Evolutionary conservation across 2,797 vertebrate genomes (phyloP).

Genomic region (Poeciliopsis paucimaculata): DNA sequence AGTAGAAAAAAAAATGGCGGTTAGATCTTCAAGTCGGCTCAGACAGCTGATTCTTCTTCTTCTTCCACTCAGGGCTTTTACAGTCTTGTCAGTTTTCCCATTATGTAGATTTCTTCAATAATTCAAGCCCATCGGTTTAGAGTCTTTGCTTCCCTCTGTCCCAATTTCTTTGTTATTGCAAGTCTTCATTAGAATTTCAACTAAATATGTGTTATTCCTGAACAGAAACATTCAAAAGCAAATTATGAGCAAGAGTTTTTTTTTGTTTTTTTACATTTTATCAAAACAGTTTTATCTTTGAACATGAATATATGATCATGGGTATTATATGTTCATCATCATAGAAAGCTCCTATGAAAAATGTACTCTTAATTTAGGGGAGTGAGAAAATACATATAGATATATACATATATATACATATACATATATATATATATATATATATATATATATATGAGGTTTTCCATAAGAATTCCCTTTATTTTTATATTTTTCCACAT

Average conservation of each 20-base stretch:
- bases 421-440: too few species aligned
- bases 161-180: background rate
- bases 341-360: background rate
- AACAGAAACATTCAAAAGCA: background rate
- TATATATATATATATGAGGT: too few species aligned
- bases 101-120: background rate
- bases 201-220: background rate
- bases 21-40: background rate
- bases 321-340: background rate
- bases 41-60: background rate
- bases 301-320: background rate
- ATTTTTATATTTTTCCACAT: background rate
- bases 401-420: too few species aligned
- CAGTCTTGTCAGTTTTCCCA: background rate
- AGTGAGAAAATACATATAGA: background rate
- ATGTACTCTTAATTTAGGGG: background rate
- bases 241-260: background rate
- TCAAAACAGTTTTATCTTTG: background rate
- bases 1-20: too few species aligned
- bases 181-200: background rate
- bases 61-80: background rate
- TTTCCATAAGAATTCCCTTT: background rate
- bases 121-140: background rate
- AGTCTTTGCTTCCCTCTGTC: background rate
- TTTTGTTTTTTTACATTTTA: background rate